Base-by-base conservation (phyloP, 1,140 invertebrate genomes). In the Bombus pascuorum region DNA sequence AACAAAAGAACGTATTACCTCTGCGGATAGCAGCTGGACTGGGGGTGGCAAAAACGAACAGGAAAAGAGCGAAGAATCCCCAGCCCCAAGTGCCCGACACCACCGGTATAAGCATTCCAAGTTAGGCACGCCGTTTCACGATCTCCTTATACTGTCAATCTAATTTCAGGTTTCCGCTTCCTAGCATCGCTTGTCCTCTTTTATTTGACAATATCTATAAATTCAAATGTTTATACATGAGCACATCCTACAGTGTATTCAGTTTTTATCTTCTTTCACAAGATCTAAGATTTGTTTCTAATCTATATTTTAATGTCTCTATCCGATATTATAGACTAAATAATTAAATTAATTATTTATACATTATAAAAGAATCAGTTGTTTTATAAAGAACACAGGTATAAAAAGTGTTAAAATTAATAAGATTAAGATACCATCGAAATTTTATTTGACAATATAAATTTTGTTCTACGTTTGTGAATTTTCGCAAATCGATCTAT, bases 1-100 rank as follows among this genome's bases (percentile, higher is more conserved):
- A 37, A 42, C 0, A 74, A n/a, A 47, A 18, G 15, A 34, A 47
- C 53, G 44, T 37, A 87, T 95, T 93, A 95, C 95, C 93, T 93
- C 94, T 94, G 86, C 94, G 94, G 76, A 93, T 92, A 70, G 94
- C 92, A 62, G 95, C 94, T 81, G 94, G 94, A 93, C 93, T 95
- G 83, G 94, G 94, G 89, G 92, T 94, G 87, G 92, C 92, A 59
- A 95, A 91, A 34, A 94, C 88, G 85, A 95, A 91, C 65, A 94
- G 87, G 82, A 92, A 87, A 85, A 95, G 86, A 87, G 89, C 91
- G 89, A 95, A 91, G 87, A 93, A 92, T 88, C 92, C 92, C 94
- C 93, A 94, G 91, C 92, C 92, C 91, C 93, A 94, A 76, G 89
- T 84, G 87, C 80, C 88, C 88, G 91, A 86, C 73, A 90, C 89